Base-by-base conservation (phyloP, 2,797 vertebrate genomes). In the Anguilla obscura region DNA sequence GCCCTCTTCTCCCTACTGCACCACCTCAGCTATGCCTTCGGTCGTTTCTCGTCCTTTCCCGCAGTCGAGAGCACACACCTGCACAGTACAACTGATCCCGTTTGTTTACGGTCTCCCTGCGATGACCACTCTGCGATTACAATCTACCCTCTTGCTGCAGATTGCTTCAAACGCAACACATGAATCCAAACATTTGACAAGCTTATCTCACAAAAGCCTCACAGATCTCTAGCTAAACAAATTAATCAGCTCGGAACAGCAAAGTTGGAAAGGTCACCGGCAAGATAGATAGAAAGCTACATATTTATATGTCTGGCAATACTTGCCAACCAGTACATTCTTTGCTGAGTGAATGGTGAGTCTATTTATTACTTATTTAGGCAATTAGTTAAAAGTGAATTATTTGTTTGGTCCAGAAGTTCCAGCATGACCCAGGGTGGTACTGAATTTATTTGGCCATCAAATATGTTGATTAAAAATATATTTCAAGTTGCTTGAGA, bases 401-500 rank as follows among this genome's bases (percentile, higher is more conserved):
- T 79, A 45, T 16, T 40, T 50, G 36, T 18, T 82, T 50, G 45
- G 24, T 1, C 18, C 79, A 48, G 18, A 79, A 45, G 14, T 79
- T 48, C 45, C 30, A 76, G 66, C 8, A 30, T 82, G 45, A 3
- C 8, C 79, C 21, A 82, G 45, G 45, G 79, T 10, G 0, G 1
- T 24, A 50, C 10, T 80, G 76, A 79, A 36, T 48, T 48, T n/a
- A 27, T 66, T 12, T 74, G 12, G 69, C 69, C 69, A 30, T 74
- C 69, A 10, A 74, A 74, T 14, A 74, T 33, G 69, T 74, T 10
- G 69, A 74, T 74, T 74, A 74, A 74, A 74, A 74, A 74, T 82
- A 21, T 50, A 7, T 82, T 82, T 82, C n/a, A 27, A 30, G 24
- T 66, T 66, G 63, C 63, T 30, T 9, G 9, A 30, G n/a, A 71